Conservation (phyloP, 2,797 vertebrate species). For the Alauda arvensis region DNA sequence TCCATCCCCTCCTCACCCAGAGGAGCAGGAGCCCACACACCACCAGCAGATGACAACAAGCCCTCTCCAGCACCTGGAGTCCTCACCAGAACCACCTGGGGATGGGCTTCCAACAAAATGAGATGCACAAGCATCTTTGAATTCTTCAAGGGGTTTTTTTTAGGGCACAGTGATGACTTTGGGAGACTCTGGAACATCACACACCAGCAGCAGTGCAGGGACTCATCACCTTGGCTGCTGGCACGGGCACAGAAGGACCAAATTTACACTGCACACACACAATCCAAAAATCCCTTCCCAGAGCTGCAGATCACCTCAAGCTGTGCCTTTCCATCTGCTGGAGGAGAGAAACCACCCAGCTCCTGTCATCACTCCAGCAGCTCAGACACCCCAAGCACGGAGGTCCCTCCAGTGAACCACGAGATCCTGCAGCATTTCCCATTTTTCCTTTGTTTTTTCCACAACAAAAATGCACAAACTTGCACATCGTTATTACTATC, state of each 20-base stretch:
- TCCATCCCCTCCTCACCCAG: neutral
- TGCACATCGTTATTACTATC: fast-evolving
- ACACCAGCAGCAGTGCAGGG: neutral
- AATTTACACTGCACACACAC: fast-evolving
- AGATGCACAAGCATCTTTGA: neutral
- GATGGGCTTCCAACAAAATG: neutral
- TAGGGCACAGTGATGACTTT: neutral
- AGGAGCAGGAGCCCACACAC: neutral
- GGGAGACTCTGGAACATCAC: neutral
- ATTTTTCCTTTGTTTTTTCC: fast-evolving
- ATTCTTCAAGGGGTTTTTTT: neutral
- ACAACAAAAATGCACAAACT: neutral
- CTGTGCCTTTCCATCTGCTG: neutral
- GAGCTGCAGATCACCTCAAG: neutral
- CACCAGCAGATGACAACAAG: neutral
- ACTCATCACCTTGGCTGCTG: fast-evolving
- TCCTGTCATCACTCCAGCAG: neutral
- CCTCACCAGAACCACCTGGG: fast-evolving
- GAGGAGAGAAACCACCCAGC: neutral
- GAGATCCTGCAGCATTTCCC: neutral
- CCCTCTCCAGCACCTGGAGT: neutral
- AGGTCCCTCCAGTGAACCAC: neutral
- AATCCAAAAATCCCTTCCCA: neutral
- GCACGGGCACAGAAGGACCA: neutral
- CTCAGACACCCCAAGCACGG: neutral